Conservation (phyloP, 2,113 vertebrate species). For the Perca fluviatilis region DNA sequence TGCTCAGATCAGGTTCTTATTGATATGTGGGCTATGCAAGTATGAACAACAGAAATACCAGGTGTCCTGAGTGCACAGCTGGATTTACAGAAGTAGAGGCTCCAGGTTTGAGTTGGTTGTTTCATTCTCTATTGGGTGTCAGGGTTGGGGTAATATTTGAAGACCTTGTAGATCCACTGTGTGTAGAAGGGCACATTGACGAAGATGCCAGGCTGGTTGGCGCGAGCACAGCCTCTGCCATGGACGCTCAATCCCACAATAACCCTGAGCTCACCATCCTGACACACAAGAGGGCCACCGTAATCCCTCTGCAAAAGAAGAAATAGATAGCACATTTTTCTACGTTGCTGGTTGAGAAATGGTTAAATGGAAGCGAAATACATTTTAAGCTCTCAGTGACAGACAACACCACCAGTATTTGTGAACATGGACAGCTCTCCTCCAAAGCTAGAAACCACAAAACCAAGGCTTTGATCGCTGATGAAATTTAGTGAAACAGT, state of each 20-base stretch:
- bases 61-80: constrained; percentile 43
- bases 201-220: constrained; percentile 94
- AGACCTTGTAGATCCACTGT: constrained; percentile 97
- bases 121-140: constrained; percentile 21
- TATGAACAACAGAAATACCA: constrained; percentile 43
- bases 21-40: constrained; percentile 17
- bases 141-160: constrained; percentile 80
- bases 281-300: constrained; percentile 95
- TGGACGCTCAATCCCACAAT: constrained; percentile 96
- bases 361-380: constrained; percentile 36
- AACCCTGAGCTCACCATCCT: constrained; percentile 92
- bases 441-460: constrained; percentile 54
- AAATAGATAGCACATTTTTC: constrained; percentile 49
- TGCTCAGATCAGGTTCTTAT: constrained; percentile 30
- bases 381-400: constrained; percentile 4
- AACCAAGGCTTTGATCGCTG: constrained; percentile 58
- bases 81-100: constrained; percentile 32
- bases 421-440: constrained; percentile 23
- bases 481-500: constrained; percentile 70
- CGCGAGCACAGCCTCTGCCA: constrained; percentile 92
- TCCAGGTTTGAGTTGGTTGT: constrained; percentile 29
- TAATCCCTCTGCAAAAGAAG: constrained; percentile 90
- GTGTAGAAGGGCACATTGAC: constrained; percentile 95
- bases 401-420: constrained; percentile 4
- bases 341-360: constrained; percentile 6